Base-by-base conservation (phyloP, 1,140 invertebrate genomes). In the Akabosia matsudoensis region DNA sequence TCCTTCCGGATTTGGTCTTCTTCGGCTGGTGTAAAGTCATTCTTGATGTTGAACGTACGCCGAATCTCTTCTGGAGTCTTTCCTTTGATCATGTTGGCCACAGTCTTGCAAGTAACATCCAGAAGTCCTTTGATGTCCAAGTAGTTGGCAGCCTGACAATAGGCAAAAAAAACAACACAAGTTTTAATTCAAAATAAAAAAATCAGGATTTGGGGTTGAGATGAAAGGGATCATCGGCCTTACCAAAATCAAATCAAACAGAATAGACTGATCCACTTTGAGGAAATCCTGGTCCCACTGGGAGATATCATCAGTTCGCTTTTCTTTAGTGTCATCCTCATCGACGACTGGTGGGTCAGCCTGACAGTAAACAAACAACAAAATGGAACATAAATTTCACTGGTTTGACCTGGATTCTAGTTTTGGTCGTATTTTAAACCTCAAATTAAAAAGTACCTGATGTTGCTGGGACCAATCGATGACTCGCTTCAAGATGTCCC, bases 201-300 rank as follows among this genome's bases (percentile, higher is more conserved):
- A 22, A 18, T 30, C 30, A n/a, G 16, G 16, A n/a, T 14, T n/a
- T 14, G 14, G n/a, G 14, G 51, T 14, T 14, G 14, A 14, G 14
- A 14, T 14, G n/a, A 14, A 14, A n/a, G 24, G 13, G 76, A n/a
- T 67, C 13, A 75, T 37, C 0, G 24, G 7, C 33, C 30, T 30
- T 31, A 89, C 89, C 84, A 92, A 82, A 79, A 92, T 99, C 18
- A 99, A 86, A 87, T 98, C 97, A 85, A 99, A 99, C 0, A 99
- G 86, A 18, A 97, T 98, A 72, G 97, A 96, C 85, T 97, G 95
- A 84, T 99, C 97, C 10, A 96, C 93, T 87, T 93, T 99, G 0
- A 99, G 87, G 83, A 99, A 99, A 85, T 99, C 97, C 0, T 95
- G 94, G 88, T 99, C 98, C 97, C 97, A 99, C 0, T 94, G 95